These are phyloP conservation scores for Parasteatoda lunata DNA, from an alignment of 2,888 invertebrate species.

Conservation along the genomic window DNA sequence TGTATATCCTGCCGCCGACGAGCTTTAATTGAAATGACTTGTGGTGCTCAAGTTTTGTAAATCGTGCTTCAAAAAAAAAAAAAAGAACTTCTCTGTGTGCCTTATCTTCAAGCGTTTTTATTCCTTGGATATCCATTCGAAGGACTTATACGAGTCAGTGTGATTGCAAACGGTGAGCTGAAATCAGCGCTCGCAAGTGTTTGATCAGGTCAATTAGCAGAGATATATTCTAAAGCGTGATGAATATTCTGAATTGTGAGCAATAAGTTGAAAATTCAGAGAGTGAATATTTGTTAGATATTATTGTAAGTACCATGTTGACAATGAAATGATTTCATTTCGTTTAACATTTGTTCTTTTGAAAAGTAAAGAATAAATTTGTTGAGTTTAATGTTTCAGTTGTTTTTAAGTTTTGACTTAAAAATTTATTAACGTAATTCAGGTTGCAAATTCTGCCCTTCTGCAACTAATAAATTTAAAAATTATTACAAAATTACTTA, in stretches of 20 bases:
- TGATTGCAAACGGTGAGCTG: neutral
- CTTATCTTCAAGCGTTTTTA: constrained; percentile 67
- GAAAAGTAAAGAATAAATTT: too few species aligned
- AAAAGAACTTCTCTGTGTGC: constrained; percentile 60
- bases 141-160: neutral
- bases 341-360: too few species aligned
- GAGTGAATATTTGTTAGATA: neutral
- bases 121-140: constrained; percentile 44
- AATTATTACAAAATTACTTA: too few species aligned
- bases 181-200: neutral
- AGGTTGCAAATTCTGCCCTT: too few species aligned
- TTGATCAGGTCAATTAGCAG: constrained; percentile 1
- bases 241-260: constrained; percentile 20
- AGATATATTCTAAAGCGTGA: neutral
- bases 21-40: constrained; percentile 66
- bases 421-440: too few species aligned
- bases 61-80: constrained; percentile 47
- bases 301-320: constrained; percentile 23
- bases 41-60: constrained; percentile 68
- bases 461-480: too few species aligned
- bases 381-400: too few species aligned
- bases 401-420: too few species aligned
- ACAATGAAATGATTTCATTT: neutral
- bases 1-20: constrained; percentile 66
- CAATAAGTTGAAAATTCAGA: constrained; percentile 27